Conservation (phyloP, 2,888 invertebrate genomes). For the Caenorhabditis sp. region DNA sequence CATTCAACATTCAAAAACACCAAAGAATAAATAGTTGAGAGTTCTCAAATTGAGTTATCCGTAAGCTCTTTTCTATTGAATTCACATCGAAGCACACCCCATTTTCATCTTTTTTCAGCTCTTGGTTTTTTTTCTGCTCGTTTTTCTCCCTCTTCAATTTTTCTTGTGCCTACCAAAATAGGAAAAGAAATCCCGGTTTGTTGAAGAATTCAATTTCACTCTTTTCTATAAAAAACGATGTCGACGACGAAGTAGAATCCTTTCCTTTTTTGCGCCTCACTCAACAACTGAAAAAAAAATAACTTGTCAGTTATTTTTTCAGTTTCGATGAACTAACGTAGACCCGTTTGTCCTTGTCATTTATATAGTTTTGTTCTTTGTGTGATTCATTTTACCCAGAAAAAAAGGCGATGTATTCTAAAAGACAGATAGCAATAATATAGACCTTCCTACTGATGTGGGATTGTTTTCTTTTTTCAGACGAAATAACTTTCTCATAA, state of each 20-base stretch:
- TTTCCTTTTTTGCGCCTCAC: constrained; percentile 1
- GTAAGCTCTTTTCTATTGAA: neutral
- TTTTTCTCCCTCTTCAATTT: too few relatives aligned
- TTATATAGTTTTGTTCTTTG: neutral
- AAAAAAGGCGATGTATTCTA: too few relatives aligned
- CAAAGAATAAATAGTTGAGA: neutral
- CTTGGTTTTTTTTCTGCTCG: neutral
- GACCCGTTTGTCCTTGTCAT: neutral
- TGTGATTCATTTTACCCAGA: too few relatives aligned
- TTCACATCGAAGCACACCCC: too few relatives aligned
- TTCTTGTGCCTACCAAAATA: neutral
- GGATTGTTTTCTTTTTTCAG: too few relatives aligned
- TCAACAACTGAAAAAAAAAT: neutral
- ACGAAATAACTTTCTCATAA: too few relatives aligned
- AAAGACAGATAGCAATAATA: too few relatives aligned
- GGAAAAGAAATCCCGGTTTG: neutral
- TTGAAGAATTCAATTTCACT: neutral
- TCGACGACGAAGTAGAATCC: neutral
- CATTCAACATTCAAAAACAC: neutral
- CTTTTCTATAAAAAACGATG: neutral
- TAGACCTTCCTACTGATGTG: too few relatives aligned
- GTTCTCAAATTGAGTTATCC: neutral
- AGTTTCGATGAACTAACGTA: neutral
- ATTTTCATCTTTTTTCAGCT: neutral
- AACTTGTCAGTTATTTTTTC: neutral